Evolutionary conservation across 2,888 invertebrate species (phyloP), one percentile per base, ranked within the genome.

Genomic region (Venustoraphidia nigricollis): DNA sequence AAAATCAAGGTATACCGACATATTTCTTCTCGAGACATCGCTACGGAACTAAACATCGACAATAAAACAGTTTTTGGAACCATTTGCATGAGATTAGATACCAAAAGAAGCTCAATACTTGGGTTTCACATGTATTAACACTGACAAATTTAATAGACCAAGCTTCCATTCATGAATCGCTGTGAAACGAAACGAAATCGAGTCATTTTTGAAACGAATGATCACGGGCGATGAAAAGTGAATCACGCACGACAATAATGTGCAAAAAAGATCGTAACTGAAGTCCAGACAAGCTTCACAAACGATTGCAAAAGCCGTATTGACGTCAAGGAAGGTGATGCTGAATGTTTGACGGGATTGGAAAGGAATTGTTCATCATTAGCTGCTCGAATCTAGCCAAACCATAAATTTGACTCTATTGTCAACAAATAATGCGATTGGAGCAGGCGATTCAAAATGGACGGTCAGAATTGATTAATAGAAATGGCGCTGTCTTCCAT

Each of bases 281-380:
- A 52, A 55, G 49, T 41, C 34, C 47, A 51, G 47, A 44, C 55
- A 52, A 10, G 52, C 56, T 46, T 44, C 49, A 44, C 53, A 56
- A 53, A 53, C 48, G 44, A 51, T 51, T 52, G 52, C 41, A 43
- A 52, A 52, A n/a, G n/a, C n/a, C n/a, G n/a, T n/a, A n/a, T n/a
- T n/a, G n/a, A n/a, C n/a, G n/a, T n/a, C n/a, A n/a, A n/a, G n/a
- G n/a, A n/a, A n/a, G n/a, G n/a, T n/a, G n/a, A n/a, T n/a, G n/a
- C n/a, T n/a, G n/a, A n/a, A 50, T 47, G 52, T 54, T 51, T 56
- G 57, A 53, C 57, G 54, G 55, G 51, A 57, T 52, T 54, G 50
- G 49, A 51, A 56, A 49, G 52, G 52, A 46, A 49, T 53, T 35
- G 44, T 53, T 43, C 44, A 51, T 41, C 54, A 50, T 49, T 53